Evolutionary conservation across 23 tunicate genomes (phyloP).

Genomic region (Styela clava): DNA sequence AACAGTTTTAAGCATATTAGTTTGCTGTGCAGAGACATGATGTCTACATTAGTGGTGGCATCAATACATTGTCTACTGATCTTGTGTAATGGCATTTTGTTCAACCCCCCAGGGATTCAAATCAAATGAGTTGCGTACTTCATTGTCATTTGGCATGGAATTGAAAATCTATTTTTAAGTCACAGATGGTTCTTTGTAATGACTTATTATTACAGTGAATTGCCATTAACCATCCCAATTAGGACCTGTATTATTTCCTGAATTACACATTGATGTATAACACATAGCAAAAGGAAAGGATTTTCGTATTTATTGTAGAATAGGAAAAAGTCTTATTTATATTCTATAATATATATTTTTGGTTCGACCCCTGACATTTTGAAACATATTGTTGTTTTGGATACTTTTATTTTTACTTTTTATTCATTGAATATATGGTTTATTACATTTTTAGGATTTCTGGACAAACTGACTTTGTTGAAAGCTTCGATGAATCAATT

Average conservation of each 20-base stretch:
- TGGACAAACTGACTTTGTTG: conserved; percentile 40
- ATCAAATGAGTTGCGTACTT: neutral
- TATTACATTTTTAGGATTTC: conserved; percentile 83
- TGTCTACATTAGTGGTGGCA: neutral
- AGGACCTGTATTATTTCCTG: too few species aligned
- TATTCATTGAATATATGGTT: too few species aligned
- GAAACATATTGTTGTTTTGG: too few species aligned
- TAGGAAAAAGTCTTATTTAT: too few species aligned
- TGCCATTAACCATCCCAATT: neutral
- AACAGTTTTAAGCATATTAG: too few species aligned
- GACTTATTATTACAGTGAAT: neutral
- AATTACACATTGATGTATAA: too few species aligned
- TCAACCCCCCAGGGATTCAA: neutral
- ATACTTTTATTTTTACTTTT: too few species aligned
- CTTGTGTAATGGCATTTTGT: neutral
- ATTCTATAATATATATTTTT: too few species aligned
- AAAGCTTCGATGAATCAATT: conserved; percentile 70
- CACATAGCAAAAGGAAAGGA: too few species aligned
- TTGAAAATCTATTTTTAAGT: neutral
- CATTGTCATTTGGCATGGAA: neutral
- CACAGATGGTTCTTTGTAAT: neutral
- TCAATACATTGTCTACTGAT: neutral
- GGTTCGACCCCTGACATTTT: too few species aligned
- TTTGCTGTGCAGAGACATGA: neutral
- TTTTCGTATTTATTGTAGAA: too few species aligned